Base-by-base conservation (phyloP, 1,140 invertebrate genomes). In the Xylocopa sonorina region DNA sequence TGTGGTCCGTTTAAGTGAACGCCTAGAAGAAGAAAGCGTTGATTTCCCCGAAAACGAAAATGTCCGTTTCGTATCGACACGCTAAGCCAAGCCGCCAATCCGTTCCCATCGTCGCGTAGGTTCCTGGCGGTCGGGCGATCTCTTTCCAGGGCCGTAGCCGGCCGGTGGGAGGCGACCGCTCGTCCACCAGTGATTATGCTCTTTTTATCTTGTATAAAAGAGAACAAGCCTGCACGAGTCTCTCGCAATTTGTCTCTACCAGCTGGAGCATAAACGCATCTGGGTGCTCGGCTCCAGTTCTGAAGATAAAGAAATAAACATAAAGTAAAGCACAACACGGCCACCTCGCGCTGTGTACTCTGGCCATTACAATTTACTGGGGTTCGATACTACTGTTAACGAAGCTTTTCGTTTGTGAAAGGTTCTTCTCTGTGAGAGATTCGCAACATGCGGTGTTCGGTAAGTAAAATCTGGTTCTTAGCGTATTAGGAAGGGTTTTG, bases 141-240 rank as follows among this genome's bases (percentile, higher is more conserved):
- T 66, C 46, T 77, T 69, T 43, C 43, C 53, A 77, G 64, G 53
- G 53, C 41, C 29, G 16, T 3, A 34, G n/a, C 55, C 0, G 14
- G 46, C 48, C 46, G 77, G 84, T 86, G 84, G 84, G 84, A 86
- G 84, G 63, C 32, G 29, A 34, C 14, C 75, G 29, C 10, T 27
- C 53, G 60, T 3, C 55, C 43, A 29, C 9, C 32, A 14, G 21
- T 75, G 64, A 55, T 82, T 84, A 84, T 84, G 82, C 55, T 88
- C 86, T 90, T 90, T 89, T 90, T 88, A 87, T 88, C 79, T 78
- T 82, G 57, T 90, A 90, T 90, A 90, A 88, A 90, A 90, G 89
- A 81, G 87, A 86, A 89, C 84, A 89, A 74, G 27, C 57, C 55
- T 43, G 34, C 68, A 16, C 78, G 48, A 78, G 63, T 71, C 84